phyloP scores from a whole-genome alignment of 2,797 vertebrate species.

The Cossypha polioptera region DNA sequence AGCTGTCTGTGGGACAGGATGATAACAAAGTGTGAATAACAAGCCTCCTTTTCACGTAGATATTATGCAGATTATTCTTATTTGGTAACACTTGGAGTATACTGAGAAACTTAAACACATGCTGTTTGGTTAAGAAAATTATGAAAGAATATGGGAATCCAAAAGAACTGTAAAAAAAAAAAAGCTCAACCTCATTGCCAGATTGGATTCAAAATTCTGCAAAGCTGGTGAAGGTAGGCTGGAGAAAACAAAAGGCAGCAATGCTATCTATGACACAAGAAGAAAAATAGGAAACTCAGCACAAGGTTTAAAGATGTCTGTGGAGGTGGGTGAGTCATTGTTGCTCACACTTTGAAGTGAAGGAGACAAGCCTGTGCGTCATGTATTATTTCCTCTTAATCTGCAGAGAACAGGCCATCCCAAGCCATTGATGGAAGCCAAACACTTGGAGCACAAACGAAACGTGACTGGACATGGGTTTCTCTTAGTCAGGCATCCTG shows the following conservation, averaged over 20 bases:
- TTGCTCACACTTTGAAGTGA: conserved; percentile 61
- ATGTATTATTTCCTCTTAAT: conserved; percentile 55
- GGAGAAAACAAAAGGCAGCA: conserved; percentile 59
- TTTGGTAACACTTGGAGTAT: conserved; percentile 37
- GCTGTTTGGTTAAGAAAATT: conserved; percentile 35
- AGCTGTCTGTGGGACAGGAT: conserved; percentile 57
- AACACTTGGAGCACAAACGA: conserved; percentile 12
- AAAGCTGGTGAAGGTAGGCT: conserved; percentile 31
- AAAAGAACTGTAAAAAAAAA: conserved; percentile 1
- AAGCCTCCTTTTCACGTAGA: conserved; percentile 23
- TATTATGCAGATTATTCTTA: conserved; percentile 64
- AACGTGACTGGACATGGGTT: conserved; percentile 56
- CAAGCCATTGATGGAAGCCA: conserved; percentile 32
- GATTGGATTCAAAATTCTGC: conserved; percentile 51
- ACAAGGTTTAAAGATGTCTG: conserved; percentile 56
- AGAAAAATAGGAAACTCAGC: conserved; percentile 50
- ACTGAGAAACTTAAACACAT: conserved; percentile 54
- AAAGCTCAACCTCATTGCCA: conserved; percentile 8
- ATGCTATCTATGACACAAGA: conserved; percentile 46
- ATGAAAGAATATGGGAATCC: conserved; percentile 27
- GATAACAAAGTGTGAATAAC: conserved; percentile 59
- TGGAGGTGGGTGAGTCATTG: conserved; percentile 71
- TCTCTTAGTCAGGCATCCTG: conserved; percentile 62
- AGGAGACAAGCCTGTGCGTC: conserved; percentile 50
- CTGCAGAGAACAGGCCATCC: conserved; percentile 46